A percentile compares a stretch with the other conserved stretches of the same genome.
phyloP scores from a whole-genome alignment of 2,113 vertebrate species.

The Poeciliopsis retropinna region DNA sequence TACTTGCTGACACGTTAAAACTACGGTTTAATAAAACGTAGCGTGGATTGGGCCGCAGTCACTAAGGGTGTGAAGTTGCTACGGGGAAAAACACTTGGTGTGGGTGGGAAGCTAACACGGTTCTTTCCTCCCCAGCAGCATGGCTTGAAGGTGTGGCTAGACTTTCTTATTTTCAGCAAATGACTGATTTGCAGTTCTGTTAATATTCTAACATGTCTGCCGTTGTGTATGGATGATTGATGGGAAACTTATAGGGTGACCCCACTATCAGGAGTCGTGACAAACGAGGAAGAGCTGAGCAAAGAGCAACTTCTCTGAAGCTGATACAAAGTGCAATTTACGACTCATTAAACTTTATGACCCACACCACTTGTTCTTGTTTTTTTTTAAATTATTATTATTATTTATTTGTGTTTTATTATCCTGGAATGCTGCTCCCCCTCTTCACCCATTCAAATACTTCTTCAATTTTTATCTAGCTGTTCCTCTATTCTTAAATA shows the following conservation, averaged over 20 bases:
- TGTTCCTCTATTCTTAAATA: background rate
- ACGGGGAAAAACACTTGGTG: background rate
- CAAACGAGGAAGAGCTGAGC: conserved; percentile 14
- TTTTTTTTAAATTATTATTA: background rate
- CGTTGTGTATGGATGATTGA: background rate
- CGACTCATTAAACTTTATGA: background rate
- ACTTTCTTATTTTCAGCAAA: background rate
- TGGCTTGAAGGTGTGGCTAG: background rate
- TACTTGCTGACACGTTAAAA: background rate
- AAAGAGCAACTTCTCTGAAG: background rate
- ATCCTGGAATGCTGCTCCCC: too few species aligned
- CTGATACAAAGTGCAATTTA: background rate
- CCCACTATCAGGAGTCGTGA: conserved; percentile 33
- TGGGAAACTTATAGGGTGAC: background rate
- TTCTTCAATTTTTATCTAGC: too few species aligned
- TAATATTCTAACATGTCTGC: background rate
- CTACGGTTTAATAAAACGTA: background rate
- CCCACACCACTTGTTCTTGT: background rate
- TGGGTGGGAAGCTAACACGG: background rate
- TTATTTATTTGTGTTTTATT: background rate
- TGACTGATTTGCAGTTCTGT: background rate
- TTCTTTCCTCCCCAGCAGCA: background rate
- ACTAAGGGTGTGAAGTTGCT: background rate
- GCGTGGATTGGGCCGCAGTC: background rate
- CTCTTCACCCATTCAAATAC: background rate